A percentile compares a stretch with the other conserved stretches of the same genome.
phyloP scores from a whole-genome alignment of 2,888 invertebrate genomes.

The Folsomia manolachei region DNA sequence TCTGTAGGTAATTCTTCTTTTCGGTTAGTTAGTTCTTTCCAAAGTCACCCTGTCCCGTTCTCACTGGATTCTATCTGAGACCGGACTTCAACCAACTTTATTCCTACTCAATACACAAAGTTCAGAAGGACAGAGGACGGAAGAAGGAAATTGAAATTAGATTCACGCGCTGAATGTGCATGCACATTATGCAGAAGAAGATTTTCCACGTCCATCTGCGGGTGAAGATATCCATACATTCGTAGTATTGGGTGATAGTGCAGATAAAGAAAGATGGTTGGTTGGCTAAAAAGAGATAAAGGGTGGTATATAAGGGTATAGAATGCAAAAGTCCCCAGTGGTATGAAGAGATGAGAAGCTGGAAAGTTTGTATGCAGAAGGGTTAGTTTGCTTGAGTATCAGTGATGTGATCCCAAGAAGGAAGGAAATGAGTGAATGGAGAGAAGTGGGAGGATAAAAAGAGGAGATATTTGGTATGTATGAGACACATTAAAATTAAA shows the following conservation, averaged over 20 bases:
- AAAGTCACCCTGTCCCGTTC: background rate
- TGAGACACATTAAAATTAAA: constrained; percentile 43
- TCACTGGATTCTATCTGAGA: background rate
- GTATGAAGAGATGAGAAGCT: constrained; percentile 18
- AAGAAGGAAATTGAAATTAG: background rate
- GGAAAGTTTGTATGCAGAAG: constrained; percentile 26
- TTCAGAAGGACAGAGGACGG: background rate
- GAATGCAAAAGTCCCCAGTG: constrained; percentile 3
- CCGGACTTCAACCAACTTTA: background rate
- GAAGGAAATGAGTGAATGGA: constrained; percentile 25
- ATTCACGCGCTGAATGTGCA: background rate
- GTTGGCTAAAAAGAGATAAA: background rate
- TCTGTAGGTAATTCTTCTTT: no score
- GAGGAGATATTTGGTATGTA: constrained; percentile 21
- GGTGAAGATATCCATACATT: background rate
- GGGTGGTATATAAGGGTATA: constrained; percentile 1
- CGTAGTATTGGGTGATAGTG: no score
- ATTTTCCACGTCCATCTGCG: constrained; percentile 20
- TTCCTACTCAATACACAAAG: background rate
- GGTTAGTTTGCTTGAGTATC: constrained; percentile 14
- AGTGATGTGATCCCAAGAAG: constrained; percentile 24
- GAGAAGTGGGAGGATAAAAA: constrained; percentile 11
- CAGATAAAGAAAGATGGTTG: background rate
- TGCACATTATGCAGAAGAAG: background rate
- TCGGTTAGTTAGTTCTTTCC: no score